Evolutionary conservation across 2,888 invertebrate species (phyloP).

Genomic region (Caenorhabditis sp.): DNA sequence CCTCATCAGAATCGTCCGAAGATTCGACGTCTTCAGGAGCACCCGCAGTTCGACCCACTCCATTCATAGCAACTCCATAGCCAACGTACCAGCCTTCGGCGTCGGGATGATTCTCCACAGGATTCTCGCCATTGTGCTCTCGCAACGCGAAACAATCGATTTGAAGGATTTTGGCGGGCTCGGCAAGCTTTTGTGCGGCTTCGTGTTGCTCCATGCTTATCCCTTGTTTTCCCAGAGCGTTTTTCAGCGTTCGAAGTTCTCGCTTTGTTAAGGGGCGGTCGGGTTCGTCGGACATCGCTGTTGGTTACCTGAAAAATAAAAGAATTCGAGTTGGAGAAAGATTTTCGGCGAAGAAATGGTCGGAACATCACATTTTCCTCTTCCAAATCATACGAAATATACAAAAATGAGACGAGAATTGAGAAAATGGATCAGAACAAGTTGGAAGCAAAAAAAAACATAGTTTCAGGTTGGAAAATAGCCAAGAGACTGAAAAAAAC

Average conservation of each 20-base stretch:
- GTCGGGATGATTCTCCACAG: no score
- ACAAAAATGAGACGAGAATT: no score
- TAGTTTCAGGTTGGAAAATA: no score
- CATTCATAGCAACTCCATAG: constrained; percentile 72
- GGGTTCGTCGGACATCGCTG: no score
- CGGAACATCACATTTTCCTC: no score
- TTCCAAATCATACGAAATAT: no score
- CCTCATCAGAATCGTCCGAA: not conserved
- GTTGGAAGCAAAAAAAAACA: no score
- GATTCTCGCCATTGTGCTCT: not conserved
- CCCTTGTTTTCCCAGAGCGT: constrained; percentile 55
- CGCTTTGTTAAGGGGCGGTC: not conserved
- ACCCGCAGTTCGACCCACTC: constrained; percentile 63
- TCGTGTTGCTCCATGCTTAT: constrained; percentile 39
- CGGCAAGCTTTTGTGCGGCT: constrained; percentile 2
- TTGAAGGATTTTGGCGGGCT: constrained; percentile 29
- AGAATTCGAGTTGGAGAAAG: no score
- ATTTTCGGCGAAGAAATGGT: no score
- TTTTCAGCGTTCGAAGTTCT: constrained; percentile 49
- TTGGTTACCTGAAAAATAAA: no score
- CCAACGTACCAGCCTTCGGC: constrained; percentile 75
- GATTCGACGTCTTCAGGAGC: not conserved
- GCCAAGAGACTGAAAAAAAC: no score
- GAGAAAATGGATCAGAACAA: no score
- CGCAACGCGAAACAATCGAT: constrained; percentile 44